Evolutionary conservation across 2,797 vertebrate genomes (phyloP), one percentile per base, ranked within the genome.

Genomic region (Decapterus maruadsi): DNA sequence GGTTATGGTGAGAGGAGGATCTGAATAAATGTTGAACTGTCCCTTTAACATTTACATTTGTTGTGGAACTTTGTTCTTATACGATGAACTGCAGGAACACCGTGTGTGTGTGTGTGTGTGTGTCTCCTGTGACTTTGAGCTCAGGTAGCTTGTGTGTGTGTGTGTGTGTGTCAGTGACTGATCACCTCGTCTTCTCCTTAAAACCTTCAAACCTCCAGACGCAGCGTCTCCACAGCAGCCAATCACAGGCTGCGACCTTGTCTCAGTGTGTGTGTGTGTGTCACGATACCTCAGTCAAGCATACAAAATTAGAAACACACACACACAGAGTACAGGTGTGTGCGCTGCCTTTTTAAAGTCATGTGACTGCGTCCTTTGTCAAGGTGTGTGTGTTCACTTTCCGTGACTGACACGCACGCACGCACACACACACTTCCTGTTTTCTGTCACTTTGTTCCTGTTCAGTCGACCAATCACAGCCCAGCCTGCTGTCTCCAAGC

Each of bases 221-320:
- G 16, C 50, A 17, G 53, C 31, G 14, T 11, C 38, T 19, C 54
- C 19, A 2, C 38, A 8, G 0, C 72, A 65, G 50, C 73, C 77
- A 80, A 77, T 77, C 65, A 48, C 43, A 80, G 50, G 40, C 69
- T 34, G 57, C n/a, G 6, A 70, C 82, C 77, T 83, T 80, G 77
- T 72, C n/a, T 75, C 31, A 34, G 31, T 34, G 31, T 34, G 31
- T 34, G 31, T 34, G 31, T 34, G 62, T 64, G 60, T 65, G 53
- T 59, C 29, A 34, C 55, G 42, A 46, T 36, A 34, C 34, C 2
- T 51, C 62, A 14, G 38, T 6, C 13, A 45, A 17, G 46, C 55
- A 51, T 26, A 26, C 26, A 3, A 26, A 26, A 26, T 26, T 26
- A 26, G 26, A 34, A 51, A 26, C 45, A 66, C 5, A 74, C 58